Evolutionary conservation across 30 jellyfish, hydroid and myxozoan genomes (phyloP).

Genomic region (Turritopsis rubra): DNA sequence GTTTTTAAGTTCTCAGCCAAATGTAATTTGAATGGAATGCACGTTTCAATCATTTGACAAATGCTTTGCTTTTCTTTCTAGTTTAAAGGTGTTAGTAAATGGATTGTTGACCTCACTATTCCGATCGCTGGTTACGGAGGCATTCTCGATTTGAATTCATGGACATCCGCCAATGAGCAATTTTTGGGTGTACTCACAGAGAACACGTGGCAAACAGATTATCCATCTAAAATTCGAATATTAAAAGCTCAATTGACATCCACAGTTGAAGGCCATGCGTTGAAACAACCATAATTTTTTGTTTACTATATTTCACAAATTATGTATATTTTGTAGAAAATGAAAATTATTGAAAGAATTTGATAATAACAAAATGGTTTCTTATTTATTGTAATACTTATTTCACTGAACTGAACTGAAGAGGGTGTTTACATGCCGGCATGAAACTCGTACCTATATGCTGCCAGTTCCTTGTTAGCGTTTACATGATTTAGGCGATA

Average conservation of each 20-base stretch:
- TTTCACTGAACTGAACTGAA: no score
- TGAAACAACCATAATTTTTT: neutral
- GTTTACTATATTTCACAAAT: neutral
- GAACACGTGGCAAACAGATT: neutral
- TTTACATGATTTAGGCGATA: no score
- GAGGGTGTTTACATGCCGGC: no score
- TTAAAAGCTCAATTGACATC: conserved; percentile 10
- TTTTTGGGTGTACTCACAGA: conserved; percentile 15
- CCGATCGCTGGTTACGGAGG: conserved; percentile 25
- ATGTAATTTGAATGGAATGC: no score
- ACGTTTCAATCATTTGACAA: no score
- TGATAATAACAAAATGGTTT: no score
- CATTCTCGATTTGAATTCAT: neutral
- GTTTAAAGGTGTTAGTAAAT: conserved; percentile 15
- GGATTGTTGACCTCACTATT: conserved; percentile 23
- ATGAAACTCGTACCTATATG: no score
- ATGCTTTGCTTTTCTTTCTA: neutral
- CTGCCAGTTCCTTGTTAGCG: no score
- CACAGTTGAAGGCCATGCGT: conserved; percentile 11
- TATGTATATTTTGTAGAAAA: neutral
- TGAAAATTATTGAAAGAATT: neutral
- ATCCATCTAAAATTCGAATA: conserved; percentile 14
- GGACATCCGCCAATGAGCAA: conserved; percentile 17
- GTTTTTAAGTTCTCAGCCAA: no score
- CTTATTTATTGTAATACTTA: no score